phyloP scores from a whole-genome alignment of 2,797 vertebrate genomes.

The Fundulus diaphanus region DNA sequence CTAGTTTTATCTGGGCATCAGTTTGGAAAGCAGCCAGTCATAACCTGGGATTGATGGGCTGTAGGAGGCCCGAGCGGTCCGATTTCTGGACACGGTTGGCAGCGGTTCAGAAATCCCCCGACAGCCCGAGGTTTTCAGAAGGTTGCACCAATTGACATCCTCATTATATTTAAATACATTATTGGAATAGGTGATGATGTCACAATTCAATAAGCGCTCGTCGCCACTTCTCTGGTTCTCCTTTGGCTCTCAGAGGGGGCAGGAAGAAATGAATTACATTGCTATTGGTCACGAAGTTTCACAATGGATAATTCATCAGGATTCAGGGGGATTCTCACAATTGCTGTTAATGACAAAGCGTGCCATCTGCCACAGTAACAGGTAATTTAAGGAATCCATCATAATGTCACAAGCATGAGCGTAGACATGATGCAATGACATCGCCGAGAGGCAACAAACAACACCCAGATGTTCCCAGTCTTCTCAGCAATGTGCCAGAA shows the following conservation, averaged over 20 bases:
- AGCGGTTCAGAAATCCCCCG: slow-evolving; percentile 13
- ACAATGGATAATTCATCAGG: slow-evolving; percentile 70
- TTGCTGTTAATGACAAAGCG: slow-evolving; percentile 63
- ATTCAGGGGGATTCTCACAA: slow-evolving; percentile 50
- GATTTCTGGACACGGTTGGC: neutral
- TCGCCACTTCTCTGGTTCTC: slow-evolving; percentile 31
- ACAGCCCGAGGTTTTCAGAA: slow-evolving; percentile 27
- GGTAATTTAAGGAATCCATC: slow-evolving; percentile 65
- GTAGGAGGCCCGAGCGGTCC: slow-evolving; percentile 6
- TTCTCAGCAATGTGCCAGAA: slow-evolving; percentile 18
- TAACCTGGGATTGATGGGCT: neutral
- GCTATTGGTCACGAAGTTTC: slow-evolving; percentile 51
- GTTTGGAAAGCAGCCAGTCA: slow-evolving; percentile 15
- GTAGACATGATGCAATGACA: slow-evolving; percentile 24
- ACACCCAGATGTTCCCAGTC: slow-evolving; percentile 20
- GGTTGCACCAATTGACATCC: slow-evolving; percentile 45
- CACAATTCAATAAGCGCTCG: slow-evolving; percentile 62
- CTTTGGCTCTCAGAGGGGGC: slow-evolving; percentile 13
- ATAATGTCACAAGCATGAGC: slow-evolving; percentile 44
- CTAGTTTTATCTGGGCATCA: neutral
- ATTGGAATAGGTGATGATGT: slow-evolving; percentile 68
- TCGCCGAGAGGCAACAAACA: slow-evolving; percentile 27
- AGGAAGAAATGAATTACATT: slow-evolving; percentile 61
- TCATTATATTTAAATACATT: slow-evolving; percentile 76
- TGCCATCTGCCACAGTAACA: slow-evolving; percentile 72